phyloP scores from a whole-genome alignment of 2,888 invertebrate species.

The Polymixis lichenea region DNA sequence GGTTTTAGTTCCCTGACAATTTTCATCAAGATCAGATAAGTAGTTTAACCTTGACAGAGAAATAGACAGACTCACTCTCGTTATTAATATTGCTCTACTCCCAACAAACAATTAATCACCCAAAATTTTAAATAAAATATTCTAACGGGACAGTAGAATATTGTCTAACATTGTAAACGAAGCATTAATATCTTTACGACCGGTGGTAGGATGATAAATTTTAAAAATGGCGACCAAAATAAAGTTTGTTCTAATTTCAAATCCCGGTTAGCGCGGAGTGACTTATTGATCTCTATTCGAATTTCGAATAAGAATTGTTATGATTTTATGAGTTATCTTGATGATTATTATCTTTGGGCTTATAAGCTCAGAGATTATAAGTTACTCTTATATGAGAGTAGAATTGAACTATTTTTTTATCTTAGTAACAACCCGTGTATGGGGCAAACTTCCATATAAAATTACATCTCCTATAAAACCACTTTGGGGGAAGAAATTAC shows the following conservation, averaged over 20 bases:
- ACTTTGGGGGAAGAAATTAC: too few relatives aligned
- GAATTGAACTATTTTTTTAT: background rate
- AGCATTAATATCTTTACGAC: constrained; percentile 68
- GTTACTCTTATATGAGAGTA: too few relatives aligned
- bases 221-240: constrained; percentile 66
- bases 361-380: too few relatives aligned
- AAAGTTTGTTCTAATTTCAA: constrained; percentile 70
- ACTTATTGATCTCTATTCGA: constrained; percentile 66
- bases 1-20: background rate
- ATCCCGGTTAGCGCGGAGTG: constrained; percentile 70
- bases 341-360: too few relatives aligned
- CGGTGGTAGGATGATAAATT: constrained; percentile 56
- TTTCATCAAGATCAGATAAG: constrained; percentile 13
- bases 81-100: constrained; percentile 34
- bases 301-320: constrained; percentile 57
- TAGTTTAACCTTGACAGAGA: constrained; percentile 45
- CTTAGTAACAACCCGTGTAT: too few relatives aligned
- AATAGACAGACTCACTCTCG: constrained; percentile 19
- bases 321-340: constrained; percentile 49
- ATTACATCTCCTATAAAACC: too few relatives aligned
- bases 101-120: constrained; percentile 39
- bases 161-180: constrained; percentile 54
- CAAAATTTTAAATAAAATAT: constrained; percentile 34
- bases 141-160: constrained; percentile 52
- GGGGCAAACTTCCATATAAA: too few relatives aligned